Conservation (phyloP, 2,888 invertebrate species). For the Abrostola tripartita region DNA sequence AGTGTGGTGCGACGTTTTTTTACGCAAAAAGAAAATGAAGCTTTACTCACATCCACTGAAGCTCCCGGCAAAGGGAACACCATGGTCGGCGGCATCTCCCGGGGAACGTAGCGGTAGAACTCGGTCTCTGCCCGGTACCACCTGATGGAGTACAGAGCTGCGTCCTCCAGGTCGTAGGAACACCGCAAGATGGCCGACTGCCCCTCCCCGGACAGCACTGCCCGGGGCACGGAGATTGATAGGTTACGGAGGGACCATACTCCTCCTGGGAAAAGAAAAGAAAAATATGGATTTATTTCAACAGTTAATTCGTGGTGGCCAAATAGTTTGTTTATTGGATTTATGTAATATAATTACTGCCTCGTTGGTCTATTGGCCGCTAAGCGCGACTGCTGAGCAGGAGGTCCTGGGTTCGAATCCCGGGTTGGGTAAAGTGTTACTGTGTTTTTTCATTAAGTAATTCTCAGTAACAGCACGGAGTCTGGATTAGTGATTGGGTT, state of each 20-base stretch:
- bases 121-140: conserved; percentile 93
- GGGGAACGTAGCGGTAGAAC: conserved; percentile 93
- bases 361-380: no score
- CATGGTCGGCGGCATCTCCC: conserved; percentile 91
- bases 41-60: conserved; percentile 91
- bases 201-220: conserved; percentile 86
- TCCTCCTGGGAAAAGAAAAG: conserved; percentile 68
- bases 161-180: conserved; percentile 89
- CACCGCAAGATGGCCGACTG: conserved; percentile 86
- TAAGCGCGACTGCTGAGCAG: no score
- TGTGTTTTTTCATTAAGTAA: no score
- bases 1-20: not conserved
- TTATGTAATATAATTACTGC: no score
- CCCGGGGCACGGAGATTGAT: conserved; percentile 86
- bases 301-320: no score
- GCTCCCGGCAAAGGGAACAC: conserved; percentile 91
- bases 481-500: no score
- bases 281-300: not conserved
- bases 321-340: no score
- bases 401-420: no score
- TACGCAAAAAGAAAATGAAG: not conserved
- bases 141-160: conserved; percentile 90
- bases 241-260: conserved; percentile 84
- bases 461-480: no score
- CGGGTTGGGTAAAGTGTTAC: no score